Evolutionary conservation across 2,797 vertebrate genomes (phyloP), one percentile per base, ranked within the genome.

Genomic region (Muraenolepis orangiensis): DNA sequence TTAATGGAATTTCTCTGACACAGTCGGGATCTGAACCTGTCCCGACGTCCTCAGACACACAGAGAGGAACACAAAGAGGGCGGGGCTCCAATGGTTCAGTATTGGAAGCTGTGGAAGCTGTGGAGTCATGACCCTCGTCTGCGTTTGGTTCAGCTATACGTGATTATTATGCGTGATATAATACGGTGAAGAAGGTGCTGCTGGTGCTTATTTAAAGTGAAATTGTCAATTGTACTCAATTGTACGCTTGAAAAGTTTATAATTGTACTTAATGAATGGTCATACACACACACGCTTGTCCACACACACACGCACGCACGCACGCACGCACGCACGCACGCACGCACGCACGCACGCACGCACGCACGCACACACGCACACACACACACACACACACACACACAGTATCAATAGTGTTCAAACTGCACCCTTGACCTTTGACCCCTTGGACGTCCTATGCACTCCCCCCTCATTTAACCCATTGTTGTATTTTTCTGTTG

Each of bases 361-460:
- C 26, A 71, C 73, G 36, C 69, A 76, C 13, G 57, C 29, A 66
- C 51, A 78, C 57, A 79, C 12, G 6, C 0, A 2, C 73, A 78
- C 31, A 83, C 73, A 74, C 6, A 73, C 32, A 46, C 70, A 74
- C 71, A 81, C 70, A 79, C 31, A 76, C 71, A 71, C 31, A 70
- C 73, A 46, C 2, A 20, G 46, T 51, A 51, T 51, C 46, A 51
- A 51, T n/a, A 20, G 20, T 20, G n/a, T 51, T 51, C 46, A 51
- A 51, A 51, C 46, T 51, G 7, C 32, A 68, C 72, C 32, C 51
- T 32, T 80, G 83, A 86, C 79, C 79, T 80, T 76, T 75, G 23
- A n/a, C 31, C 76, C 84, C 79, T 81, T 61, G 30, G 76, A 80
- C 82, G 75, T 72, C 72, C 26, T 26, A 40, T 31, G 46, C 13